Base-by-base conservation (phyloP, 2,797 vertebrate genomes). In the Merluccius polli region DNA sequence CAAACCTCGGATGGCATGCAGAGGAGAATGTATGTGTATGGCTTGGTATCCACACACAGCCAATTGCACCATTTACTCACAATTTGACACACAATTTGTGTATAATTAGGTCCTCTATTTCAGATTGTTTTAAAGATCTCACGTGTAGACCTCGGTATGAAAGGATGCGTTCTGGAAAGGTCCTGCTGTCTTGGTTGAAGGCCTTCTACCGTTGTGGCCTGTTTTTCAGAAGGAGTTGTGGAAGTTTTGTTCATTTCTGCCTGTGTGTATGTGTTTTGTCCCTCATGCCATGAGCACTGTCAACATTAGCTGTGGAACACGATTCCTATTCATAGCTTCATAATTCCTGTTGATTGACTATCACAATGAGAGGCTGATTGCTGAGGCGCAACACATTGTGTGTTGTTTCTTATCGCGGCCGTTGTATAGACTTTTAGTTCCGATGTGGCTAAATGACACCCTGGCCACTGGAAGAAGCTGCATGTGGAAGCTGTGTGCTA, bases 41-140 rank as follows among this genome's bases (percentile, higher is more conserved):
- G 73, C 79, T 78, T 80, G 71, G 65, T 13, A 69, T 31, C 67
- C 71, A 81, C 78, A 78, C 73, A 63, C 83, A 27, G 67, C 29
- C 31, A 24, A 59, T 59, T 24, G 18, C 52, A 31, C 65, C 65
- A 68, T 68, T 68, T 30, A 18, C 52, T 73, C 29, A 29, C 48
- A n/a, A n/a, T 35, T 78, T 29, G n/a, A n/a, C n/a, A n/a, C n/a
- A 30, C 73, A 16, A 52, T 77, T 44, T 72, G 16, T 72, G 76
- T 84, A 71, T 78, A 72, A 24, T n/a, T n/a, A 38, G 69, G 35
- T 78, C 48, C 44, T 31, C 13, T 35, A 24, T 67, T 80, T 65
- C 24, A 24, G 73, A 32, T 32, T 69, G 29, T 12, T 75, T 72
- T 1, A 21, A 31, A 32, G 27, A 18, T 16, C 41, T n/a, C 21